These are phyloP conservation scores for Idaea biselata DNA, from an alignment of 2,888 invertebrate species.

Conservation along the genomic window DNA sequence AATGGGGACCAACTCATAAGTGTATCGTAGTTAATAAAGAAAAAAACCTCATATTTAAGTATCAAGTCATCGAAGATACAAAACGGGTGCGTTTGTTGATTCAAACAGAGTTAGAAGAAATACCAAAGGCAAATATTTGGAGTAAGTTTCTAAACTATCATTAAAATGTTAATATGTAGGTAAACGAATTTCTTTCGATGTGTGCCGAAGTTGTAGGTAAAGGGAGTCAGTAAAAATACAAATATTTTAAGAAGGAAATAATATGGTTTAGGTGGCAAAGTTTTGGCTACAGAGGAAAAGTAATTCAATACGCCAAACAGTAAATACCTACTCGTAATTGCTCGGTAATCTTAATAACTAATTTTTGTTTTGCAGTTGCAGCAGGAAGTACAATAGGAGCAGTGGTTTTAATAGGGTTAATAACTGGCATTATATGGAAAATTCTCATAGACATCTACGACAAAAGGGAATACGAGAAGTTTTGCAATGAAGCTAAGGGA, in stretches of 20 bases:
- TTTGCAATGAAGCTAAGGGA: slow-evolving; percentile 41
- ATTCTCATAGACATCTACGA: slow-evolving; percentile 55
- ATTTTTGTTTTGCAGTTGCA: slow-evolving; percentile 45
- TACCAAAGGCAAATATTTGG: slow-evolving; percentile 48
- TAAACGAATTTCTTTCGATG: too few species aligned
- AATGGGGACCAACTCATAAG: slow-evolving; percentile 42
- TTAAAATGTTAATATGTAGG: too few species aligned
- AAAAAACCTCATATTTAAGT: slow-evolving; percentile 50
- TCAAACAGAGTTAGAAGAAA: slow-evolving; percentile 52
- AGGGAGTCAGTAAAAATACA: too few species aligned
- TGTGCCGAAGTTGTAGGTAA: too few species aligned
- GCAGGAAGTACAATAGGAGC: slow-evolving; percentile 50
- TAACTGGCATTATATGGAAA: slow-evolving; percentile 61
- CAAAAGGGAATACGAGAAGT: slow-evolving; percentile 55
- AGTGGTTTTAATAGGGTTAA: slow-evolving; percentile 56
- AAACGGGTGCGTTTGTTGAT: slow-evolving; percentile 47
- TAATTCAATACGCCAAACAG: too few species aligned
- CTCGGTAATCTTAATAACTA: background rate
- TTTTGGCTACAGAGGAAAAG: too few species aligned
- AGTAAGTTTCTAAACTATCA: slow-evolving; percentile 43
- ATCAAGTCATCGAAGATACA: slow-evolving; percentile 35
- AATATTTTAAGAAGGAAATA: too few species aligned
- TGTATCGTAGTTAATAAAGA: slow-evolving; percentile 47
- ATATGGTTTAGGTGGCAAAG: too few species aligned
- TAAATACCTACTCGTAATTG: too few species aligned